Conservation (phyloP, 2,797 vertebrate species). For the Notolabrus celidotus region DNA sequence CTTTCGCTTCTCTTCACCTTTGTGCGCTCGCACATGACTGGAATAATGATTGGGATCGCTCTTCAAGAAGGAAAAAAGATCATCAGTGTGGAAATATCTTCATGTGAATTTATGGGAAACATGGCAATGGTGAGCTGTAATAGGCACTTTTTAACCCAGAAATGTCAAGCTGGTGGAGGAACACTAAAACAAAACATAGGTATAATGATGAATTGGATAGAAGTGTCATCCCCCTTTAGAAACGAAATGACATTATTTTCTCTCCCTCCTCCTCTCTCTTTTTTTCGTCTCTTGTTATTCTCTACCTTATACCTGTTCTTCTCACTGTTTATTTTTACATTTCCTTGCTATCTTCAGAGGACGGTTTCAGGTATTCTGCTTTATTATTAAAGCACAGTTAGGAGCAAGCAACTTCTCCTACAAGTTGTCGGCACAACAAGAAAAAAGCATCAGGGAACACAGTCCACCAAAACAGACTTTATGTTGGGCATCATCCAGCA, state of each 20-base stretch:
- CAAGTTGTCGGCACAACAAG: slow-evolving; percentile 29
- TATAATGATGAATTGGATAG: slow-evolving; percentile 69
- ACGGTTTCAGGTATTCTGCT: slow-evolving; percentile 55
- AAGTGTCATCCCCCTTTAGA: slow-evolving; percentile 64
- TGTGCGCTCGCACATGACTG: slow-evolving; percentile 60
- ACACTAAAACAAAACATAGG: slow-evolving; percentile 70
- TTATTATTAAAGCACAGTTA: slow-evolving; percentile 44
- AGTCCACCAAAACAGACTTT: slow-evolving; percentile 15
- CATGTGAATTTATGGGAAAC: slow-evolving; percentile 82
- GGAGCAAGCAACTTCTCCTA: slow-evolving; percentile 24
- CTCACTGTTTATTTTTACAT: slow-evolving; percentile 37
- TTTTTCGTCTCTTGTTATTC: slow-evolving; percentile 39
- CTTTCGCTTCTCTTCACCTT: slow-evolving; percentile 69
- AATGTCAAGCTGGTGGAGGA: slow-evolving; percentile 78
- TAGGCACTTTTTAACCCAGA: slow-evolving; percentile 77
- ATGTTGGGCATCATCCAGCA: slow-evolving; percentile 38
- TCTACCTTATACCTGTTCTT: not conserved
- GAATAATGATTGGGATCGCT: slow-evolving; percentile 69
- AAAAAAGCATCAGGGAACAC: slow-evolving; percentile 26
- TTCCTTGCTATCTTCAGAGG: slow-evolving; percentile 45
- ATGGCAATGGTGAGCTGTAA: slow-evolving; percentile 70
- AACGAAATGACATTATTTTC: slow-evolving; percentile 60
- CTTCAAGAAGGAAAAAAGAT: slow-evolving; percentile 63
- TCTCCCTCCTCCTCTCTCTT: slow-evolving; percentile 19
- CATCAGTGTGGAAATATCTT: slow-evolving; percentile 69